These are phyloP conservation scores for Eulemur coronatus DNA, from an alignment of 2,797 vertebrate species.

Conservation along the genomic window DNA sequence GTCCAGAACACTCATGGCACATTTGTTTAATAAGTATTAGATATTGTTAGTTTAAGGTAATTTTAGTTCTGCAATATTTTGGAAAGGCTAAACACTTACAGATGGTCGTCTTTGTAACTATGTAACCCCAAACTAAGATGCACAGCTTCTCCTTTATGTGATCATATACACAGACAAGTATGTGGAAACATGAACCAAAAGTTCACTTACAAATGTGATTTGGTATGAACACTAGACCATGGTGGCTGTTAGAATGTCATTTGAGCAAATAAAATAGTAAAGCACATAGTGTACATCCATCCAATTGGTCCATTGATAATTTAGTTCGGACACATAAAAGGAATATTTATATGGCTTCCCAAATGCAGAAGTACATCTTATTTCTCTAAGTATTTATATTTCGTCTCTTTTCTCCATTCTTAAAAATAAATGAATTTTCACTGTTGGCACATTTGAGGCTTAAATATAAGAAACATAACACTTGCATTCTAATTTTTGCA, in stretches of 20 bases:
- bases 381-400: conserved; percentile 67
- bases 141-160: neutral
- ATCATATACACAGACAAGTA: neutral
- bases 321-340: conserved; percentile 23
- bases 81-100: conserved; percentile 21
- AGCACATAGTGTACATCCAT: neutral
- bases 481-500: conserved; percentile 79
- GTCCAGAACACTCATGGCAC: conserved; percentile 30
- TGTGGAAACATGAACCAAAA: neutral
- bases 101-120: conserved; percentile 9
- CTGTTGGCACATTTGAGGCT: conserved; percentile 75
- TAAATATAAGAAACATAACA: conserved; percentile 72
- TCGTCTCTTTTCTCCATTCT: conserved; percentile 51
- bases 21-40: conserved; percentile 16
- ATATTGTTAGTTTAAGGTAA: conserved; percentile 31
- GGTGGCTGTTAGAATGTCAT: neutral
- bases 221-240: neutral
- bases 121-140: neutral
- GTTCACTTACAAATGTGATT: neutral
- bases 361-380: conserved; percentile 54
- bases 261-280: conserved; percentile 42
- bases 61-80: conserved; percentile 56
- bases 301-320: neutral
- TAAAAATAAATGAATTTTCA: conserved; percentile 74
- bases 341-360: conserved; percentile 36